Evolutionary conservation across 2,797 vertebrate genomes (phyloP).

Genomic region (Sarcoramphus papa): DNA sequence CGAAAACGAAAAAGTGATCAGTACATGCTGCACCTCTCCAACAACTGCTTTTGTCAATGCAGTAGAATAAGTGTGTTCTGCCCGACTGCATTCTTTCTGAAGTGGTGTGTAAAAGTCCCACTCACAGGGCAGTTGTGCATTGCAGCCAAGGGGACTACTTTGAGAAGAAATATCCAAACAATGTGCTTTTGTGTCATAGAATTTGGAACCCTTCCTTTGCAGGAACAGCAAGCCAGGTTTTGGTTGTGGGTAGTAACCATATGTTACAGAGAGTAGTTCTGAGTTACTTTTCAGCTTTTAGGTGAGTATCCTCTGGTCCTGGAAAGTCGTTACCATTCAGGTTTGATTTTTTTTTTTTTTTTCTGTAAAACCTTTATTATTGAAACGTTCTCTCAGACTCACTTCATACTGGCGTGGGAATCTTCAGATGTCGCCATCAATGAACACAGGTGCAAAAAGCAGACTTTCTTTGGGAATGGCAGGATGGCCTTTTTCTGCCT

Average conservation of each 20-base stretch:
- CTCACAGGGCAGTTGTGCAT: not conserved
- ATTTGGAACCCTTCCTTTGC: not conserved
- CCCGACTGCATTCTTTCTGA: not conserved
- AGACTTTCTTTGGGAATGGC: not conserved
- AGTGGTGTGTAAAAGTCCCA: not conserved
- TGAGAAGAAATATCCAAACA: not conserved
- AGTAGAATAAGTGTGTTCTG: not conserved
- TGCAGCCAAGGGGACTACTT: not conserved
- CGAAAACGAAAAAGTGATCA: not conserved
- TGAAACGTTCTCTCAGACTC: not conserved
- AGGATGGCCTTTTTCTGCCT: not conserved
- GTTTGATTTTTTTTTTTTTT: too few relatives aligned
- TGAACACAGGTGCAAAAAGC: not conserved
- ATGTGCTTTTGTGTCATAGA: not conserved
- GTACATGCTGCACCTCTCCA: not conserved
- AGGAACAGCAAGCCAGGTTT: not conserved
- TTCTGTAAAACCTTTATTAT: not conserved
- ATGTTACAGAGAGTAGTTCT: not conserved
- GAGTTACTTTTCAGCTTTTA: not conserved
- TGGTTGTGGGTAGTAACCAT: not conserved
- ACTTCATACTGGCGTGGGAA: not conserved
- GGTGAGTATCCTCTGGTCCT: not conserved
- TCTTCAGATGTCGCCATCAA: not conserved
- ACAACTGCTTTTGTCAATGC: not conserved
- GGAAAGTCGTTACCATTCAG: not conserved